Base-by-base conservation (phyloP, 2,888 invertebrate genomes). In the Xestia c-nigrum region DNA sequence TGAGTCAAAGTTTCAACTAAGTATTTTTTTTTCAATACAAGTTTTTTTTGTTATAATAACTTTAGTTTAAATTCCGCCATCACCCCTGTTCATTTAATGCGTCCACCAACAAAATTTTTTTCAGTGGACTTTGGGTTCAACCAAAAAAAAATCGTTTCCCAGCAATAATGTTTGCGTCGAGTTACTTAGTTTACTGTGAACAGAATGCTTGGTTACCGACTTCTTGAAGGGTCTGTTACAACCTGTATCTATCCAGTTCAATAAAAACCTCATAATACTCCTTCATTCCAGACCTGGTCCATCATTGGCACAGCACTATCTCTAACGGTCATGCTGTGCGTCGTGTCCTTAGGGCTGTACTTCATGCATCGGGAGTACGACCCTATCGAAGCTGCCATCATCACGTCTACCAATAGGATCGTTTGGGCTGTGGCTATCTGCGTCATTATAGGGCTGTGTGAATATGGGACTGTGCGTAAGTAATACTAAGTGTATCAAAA, bases 381-480 rank as follows among this genome's bases (percentile, higher is more conserved):
- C 9, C 76, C 79, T 3, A 6, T 85, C 1, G 87, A 88, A 9
- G 70, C 80, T 0, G 85, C 88, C 0, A 1, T 88, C 0, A 84
- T 85, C 67, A 78, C 82, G 0, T 83, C 87, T 0, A 55, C 86
- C 5, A 88, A 90, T 55, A 88, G 91, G 52, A 67, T 82, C 1
- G 38, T 82, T 0, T 92, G 90, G 89, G 89, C 87, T 1, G 31
- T 81, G 0, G 87, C 85, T 2, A 73, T 89, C 4, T 87, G 87
- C n/a, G 71, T 74, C 14, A 74, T 92, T 7, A 87, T 92, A 12
- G 80, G 85, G 0, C 24, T 89, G 2, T 91, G 89, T 70, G 91
- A 91, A 80, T 92, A 92, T 73, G 92, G 92, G 0, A 79, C 84
- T 9, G 81, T 91, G 3, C 90, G 92, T 92, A 84, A 91, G 92